Evolutionary conservation across 2,888 invertebrate genomes (phyloP).

Genomic region (Orgyia antiqua): DNA sequence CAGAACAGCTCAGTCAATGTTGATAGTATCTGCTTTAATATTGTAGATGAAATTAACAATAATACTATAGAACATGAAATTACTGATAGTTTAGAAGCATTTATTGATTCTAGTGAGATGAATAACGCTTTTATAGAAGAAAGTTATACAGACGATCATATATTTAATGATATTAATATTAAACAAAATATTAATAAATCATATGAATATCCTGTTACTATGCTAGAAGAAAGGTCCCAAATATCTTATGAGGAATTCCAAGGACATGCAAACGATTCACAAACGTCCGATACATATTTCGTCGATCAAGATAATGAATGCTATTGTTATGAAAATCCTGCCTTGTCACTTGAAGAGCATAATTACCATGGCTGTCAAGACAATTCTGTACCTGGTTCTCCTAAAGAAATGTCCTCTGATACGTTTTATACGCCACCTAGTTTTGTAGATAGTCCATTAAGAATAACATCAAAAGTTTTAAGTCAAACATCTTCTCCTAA

Average conservation of each 20-base stretch:
- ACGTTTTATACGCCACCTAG: slow-evolving; percentile 7
- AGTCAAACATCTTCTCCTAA: slow-evolving; percentile 43
- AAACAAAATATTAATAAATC: neutral
- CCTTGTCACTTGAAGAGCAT: slow-evolving; percentile 7
- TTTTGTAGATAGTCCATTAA: neutral
- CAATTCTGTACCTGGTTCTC: slow-evolving; percentile 3
- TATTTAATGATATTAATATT: neutral
- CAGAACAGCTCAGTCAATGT: neutral
- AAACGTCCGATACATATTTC: neutral
- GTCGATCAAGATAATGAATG: neutral
- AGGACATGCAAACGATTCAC: neutral
- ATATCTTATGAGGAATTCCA: slow-evolving; percentile 2
- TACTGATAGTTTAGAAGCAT: slow-evolving; percentile 20
- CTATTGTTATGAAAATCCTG: slow-evolving; percentile 2
- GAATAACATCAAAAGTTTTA: slow-evolving; percentile 1
- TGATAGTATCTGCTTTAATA: neutral
- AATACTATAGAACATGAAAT: neutral
- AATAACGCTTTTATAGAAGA: slow-evolving; percentile 57
- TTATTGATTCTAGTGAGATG: slow-evolving; percentile 36
- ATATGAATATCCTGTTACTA: too few species aligned
- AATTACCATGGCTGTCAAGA: slow-evolving; percentile 12
- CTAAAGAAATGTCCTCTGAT: slow-evolving; percentile 2
- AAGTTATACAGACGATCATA: slow-evolving; percentile 15
- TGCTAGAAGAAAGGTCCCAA: neutral
- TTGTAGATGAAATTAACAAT: neutral